Evolutionary conservation across 2,888 invertebrate genomes (phyloP), one percentile per base, ranked within the genome.

Genomic region (Drosophila stalkeri): DNA sequence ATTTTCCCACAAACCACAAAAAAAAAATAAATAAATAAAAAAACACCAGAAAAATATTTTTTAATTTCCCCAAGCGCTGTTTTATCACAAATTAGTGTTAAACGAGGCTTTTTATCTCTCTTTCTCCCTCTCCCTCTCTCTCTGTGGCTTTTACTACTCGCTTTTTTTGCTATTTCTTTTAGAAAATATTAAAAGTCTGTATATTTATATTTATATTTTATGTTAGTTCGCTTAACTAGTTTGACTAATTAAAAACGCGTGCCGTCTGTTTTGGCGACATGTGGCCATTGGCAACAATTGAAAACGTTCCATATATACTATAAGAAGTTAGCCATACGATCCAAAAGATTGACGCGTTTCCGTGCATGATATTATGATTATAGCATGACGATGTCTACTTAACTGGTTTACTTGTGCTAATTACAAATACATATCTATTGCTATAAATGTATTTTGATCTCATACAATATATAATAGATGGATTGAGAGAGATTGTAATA

Each of bases 1-100:
- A 56, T 68, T 64, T 51, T 51, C 49, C 49, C 49, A 35, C 12
- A 75, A 84, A 84, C 87, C 83, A 54, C 86, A 86, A 14, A 49
- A 54, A 37, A 37, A 16, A 14, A 37, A 37, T 16, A 12, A 33
- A 12, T 5, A 23, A 27, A n/a, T n/a, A 27, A 27, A 27, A 27
- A 27, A 27, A 6, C 6, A 27, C 0, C 43, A 18, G 7, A 73
- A n/a, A 41, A 7, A 8, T n/a, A 41, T n/a, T 9, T 64, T 66
- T 75, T 54, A 23, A 49, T 35, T 63, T 67, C 47, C 62, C 60
- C 65, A 71, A 51, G 60, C 68, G 56, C 8, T 37, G 54, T 51
- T 16, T 64, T 56, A 75, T 80, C 84, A 70, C 70, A 73, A 80
- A 35, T 68, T 55, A 33, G 54, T 72, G 39, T 37, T 43, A 61